Percentiles rank a stretch among this genome's conserved stretches.
phyloP scores from a whole-genome alignment of 2,797 vertebrate species.

The Danio jaintianensis region DNA sequence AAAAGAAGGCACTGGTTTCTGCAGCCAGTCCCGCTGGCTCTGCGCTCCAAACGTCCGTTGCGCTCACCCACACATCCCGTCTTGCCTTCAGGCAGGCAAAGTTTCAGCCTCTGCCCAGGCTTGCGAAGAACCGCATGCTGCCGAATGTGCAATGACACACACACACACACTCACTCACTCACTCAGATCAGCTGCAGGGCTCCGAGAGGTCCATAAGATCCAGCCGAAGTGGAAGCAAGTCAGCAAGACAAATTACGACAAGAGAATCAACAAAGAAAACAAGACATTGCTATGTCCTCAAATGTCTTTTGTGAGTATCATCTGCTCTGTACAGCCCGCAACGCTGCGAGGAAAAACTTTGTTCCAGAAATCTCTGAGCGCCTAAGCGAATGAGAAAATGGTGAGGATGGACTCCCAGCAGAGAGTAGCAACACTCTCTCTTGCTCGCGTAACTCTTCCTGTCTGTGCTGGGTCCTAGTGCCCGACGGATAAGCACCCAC shows the following conservation, averaged over 20 bases:
- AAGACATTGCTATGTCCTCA: slow-evolving; percentile 60
- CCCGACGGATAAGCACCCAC: slow-evolving; percentile 69
- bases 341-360: slow-evolving; percentile 68
- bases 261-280: slow-evolving; percentile 26
- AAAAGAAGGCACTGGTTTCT: slow-evolving; percentile 54
- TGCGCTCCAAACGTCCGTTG: neutral
- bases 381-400: slow-evolving; percentile 56
- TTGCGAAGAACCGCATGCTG: slow-evolving; percentile 43
- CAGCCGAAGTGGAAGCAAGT: slow-evolving; percentile 29
- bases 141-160: neutral
- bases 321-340: slow-evolving; percentile 70
- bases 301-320: slow-evolving; percentile 57
- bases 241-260: slow-evolving; percentile 17
- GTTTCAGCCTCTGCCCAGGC: slow-evolving; percentile 48
- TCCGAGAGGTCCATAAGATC: slow-evolving; percentile 31
- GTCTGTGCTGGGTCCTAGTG: slow-evolving; percentile 71
- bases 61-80: slow-evolving; percentile 26
- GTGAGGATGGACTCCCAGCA: slow-evolving; percentile 67
- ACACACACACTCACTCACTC: slow-evolving; percentile 9
- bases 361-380: slow-evolving; percentile 48
- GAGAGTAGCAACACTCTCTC: slow-evolving; percentile 69
- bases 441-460: slow-evolving; percentile 71
- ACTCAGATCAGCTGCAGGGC: slow-evolving; percentile 40
- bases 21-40: slow-evolving; percentile 47
- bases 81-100: slow-evolving; percentile 44